Percentiles rank a stretch among this genome's conserved stretches.
Evolutionary conservation across 2,888 invertebrate species (phyloP).

Genomic region (Rhingia rostrata): DNA sequence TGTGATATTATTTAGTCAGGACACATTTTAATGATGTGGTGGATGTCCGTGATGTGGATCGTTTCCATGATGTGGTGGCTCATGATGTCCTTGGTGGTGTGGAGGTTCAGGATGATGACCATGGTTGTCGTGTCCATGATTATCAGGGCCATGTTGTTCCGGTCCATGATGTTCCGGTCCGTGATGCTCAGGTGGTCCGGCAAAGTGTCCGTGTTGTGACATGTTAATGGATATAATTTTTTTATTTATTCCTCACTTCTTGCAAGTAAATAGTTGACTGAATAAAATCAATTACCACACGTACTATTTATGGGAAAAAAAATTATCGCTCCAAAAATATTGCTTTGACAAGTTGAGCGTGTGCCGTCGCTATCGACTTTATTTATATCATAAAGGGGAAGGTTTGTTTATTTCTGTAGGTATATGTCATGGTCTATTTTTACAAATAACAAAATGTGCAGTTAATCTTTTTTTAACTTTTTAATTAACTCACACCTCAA

Average conservation of each 20-base stretch:
- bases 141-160: slow-evolving; percentile 1
- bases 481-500: too few relatives aligned
- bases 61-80: background rate
- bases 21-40: slow-evolving; percentile 1
- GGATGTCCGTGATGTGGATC: too few relatives aligned
- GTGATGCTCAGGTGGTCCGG: background rate
- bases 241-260: background rate
- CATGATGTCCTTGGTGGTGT: slow-evolving; percentile 9
- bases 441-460: too few relatives aligned
- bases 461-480: too few relatives aligned
- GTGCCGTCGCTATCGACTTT: too few relatives aligned
- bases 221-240: background rate
- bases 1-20: too few relatives aligned
- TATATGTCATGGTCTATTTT: too few relatives aligned
- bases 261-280: slow-evolving; percentile 23
- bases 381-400: too few relatives aligned
- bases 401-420: too few relatives aligned
- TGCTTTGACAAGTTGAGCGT: background rate
- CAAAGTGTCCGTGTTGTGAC: slow-evolving; percentile 32
- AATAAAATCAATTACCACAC: background rate
- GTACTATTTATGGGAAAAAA: too few relatives aligned
- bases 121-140: slow-evolving; percentile 11
- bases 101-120: background rate
- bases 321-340: background rate
- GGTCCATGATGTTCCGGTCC: slow-evolving; percentile 17